Conservation (phyloP, 2,888 invertebrate genomes). For the Amblyjoppa fuscipennis region DNA sequence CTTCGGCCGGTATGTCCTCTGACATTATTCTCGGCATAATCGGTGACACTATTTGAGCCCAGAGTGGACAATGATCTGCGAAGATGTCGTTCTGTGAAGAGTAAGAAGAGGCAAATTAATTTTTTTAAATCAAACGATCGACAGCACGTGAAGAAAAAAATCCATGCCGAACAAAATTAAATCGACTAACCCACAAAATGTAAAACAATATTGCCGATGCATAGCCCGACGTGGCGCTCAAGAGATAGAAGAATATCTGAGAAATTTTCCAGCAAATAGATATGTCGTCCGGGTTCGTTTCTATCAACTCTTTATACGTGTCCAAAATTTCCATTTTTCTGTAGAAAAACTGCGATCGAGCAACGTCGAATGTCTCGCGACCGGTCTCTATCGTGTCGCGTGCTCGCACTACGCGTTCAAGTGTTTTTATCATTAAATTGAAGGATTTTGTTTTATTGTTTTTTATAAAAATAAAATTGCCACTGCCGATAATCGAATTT, state of each 20-base stretch:
- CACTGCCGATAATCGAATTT: background rate
- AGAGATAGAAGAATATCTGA: constrained; percentile 71
- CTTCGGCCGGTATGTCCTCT: constrained; percentile 42
- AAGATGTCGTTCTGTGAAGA: constrained; percentile 72
- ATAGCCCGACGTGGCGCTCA: constrained; percentile 74
- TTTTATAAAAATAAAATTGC: background rate
- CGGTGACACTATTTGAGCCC: constrained; percentile 68
- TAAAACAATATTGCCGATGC: constrained; percentile 74
- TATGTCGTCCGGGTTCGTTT: constrained; percentile 73
- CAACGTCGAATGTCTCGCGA: background rate
- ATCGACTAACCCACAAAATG: constrained; percentile 75
- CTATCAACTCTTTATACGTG: constrained; percentile 74
- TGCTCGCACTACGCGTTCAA: background rate
- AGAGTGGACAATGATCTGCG: constrained; percentile 75
- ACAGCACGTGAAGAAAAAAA: constrained; percentile 24
- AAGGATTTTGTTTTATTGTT: background rate
- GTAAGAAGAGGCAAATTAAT: background rate
- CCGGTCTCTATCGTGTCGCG: background rate
- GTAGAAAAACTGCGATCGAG: constrained; percentile 4
- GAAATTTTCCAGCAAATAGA: constrained; percentile 75
- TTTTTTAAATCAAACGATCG: no score
- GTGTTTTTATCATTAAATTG: background rate
- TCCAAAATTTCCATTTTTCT: constrained; percentile 71
- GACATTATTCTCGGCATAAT: constrained; percentile 24
- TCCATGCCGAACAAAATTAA: constrained; percentile 23